These are phyloP conservation scores for Cerastis leucographa DNA, from an alignment of 2,888 invertebrate genomes.

Conservation along the genomic window DNA sequence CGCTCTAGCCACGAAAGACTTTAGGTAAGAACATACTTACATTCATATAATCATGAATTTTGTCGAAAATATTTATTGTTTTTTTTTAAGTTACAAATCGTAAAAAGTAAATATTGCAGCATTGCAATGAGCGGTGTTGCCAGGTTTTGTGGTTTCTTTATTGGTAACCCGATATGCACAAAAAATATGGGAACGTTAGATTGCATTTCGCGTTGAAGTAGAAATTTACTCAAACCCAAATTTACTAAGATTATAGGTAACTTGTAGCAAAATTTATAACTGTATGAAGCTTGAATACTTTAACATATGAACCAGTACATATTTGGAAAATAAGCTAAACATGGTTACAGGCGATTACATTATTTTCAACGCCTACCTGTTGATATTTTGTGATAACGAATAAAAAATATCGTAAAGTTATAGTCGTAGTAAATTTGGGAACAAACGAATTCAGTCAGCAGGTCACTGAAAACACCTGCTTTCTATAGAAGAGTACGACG, in stretches of 20 bases:
- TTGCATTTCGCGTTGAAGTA: slow-evolving; percentile 21
- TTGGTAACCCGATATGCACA: not conserved
- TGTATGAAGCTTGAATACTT: not conserved
- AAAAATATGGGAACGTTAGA: slow-evolving; percentile 6
- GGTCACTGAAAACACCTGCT: slow-evolving; percentile 29
- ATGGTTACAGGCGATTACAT: too few species aligned
- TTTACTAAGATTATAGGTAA: not conserved
- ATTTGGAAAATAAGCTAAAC: not conserved
- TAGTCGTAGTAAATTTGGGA: not conserved
- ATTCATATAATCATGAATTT: slow-evolving; percentile 16
- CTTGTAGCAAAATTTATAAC: not conserved
- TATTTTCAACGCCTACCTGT: not conserved
- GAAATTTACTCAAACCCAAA: not conserved
- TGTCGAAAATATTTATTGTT: slow-evolving; percentile 4
- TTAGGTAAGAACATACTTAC: slow-evolving; percentile 20
- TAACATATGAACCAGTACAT: too few species aligned
- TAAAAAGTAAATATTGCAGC: slow-evolving; percentile 17
- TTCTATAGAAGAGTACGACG: slow-evolving; percentile 11
- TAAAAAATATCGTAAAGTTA: not conserved
- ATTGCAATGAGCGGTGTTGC: slow-evolving; percentile 1
- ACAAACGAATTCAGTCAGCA: slow-evolving; percentile 1
- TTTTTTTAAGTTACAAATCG: slow-evolving; percentile 27
- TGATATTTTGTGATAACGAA: not conserved
- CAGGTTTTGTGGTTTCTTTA: slow-evolving; percentile 16
- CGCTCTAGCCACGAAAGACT: slow-evolving; percentile 34